phyloP scores from a whole-genome alignment of 2,888 invertebrate species.

The Zonitis immaculata region DNA sequence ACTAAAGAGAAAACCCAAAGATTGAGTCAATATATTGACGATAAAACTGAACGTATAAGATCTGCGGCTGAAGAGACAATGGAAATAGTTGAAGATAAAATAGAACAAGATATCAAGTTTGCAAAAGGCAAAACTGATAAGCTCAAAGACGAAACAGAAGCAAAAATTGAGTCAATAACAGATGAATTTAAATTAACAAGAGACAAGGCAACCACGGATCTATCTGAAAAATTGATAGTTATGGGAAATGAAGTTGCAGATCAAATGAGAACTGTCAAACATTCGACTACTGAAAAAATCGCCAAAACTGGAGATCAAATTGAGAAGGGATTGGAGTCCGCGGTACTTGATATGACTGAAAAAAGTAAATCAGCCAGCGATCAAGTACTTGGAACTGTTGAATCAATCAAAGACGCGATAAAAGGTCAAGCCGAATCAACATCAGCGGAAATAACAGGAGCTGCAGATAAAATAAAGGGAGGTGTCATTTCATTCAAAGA shows the following conservation, averaged over 20 bases:
- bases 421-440: no score
- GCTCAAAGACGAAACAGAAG: no score
- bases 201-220: constrained; percentile 1
- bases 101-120: constrained; percentile 22
- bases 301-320: constrained; percentile 1
- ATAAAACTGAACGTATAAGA: constrained; percentile 7
- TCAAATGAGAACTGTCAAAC: constrained; percentile 9
- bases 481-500: no score
- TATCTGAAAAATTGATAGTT: no score
- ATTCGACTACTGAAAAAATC: constrained; percentile 1
- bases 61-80: no score
- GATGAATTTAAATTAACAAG: not conserved
- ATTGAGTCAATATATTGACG: constrained; percentile 4
- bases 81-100: constrained; percentile 30
- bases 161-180: not conserved
- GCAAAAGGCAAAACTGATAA: no score
- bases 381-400: no score
- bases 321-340: not conserved
- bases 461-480: no score
- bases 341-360: not conserved
- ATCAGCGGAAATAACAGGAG: not conserved
- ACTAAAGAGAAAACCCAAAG: no score
- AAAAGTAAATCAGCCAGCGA: not conserved
- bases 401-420: no score
- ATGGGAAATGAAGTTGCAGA: constrained; percentile 4